Evolutionary conservation across 2,113 vertebrate species (phyloP).

Genomic region (Trogon surrucura): DNA sequence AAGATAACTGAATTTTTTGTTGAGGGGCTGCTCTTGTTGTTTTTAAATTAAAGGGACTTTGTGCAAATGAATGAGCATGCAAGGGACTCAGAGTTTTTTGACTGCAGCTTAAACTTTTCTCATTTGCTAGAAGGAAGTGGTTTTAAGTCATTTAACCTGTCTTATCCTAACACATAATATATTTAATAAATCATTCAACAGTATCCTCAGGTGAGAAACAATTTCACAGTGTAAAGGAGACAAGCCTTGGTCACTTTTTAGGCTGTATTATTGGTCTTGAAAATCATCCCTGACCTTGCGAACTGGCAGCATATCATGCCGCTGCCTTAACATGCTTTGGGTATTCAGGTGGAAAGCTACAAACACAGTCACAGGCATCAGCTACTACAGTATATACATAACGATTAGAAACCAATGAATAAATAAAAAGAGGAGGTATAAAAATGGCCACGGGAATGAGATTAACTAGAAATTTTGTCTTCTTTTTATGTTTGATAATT

Average conservation of each 20-base stretch:
- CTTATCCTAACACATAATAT: background rate
- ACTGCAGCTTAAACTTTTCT: background rate
- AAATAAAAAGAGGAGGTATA: background rate
- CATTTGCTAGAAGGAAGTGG: background rate
- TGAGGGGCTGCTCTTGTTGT: background rate
- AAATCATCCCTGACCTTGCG: conserved; percentile 25
- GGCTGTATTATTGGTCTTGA: conserved; percentile 16
- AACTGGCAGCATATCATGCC: background rate
- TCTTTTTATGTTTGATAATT: background rate
- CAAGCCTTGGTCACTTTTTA: background rate
- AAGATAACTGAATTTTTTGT: background rate
- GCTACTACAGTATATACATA: conserved; percentile 12
- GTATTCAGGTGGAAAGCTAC: background rate
- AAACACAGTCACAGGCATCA: conserved; percentile 22
- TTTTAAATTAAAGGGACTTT: background rate
- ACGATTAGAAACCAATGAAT: conserved; percentile 18
- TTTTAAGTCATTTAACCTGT: background rate
- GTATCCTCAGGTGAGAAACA: conserved; percentile 35
- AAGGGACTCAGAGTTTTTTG: background rate
- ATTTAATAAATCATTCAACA: background rate
- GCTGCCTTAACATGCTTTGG: background rate
- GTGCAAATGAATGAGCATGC: background rate
- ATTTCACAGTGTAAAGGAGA: background rate
- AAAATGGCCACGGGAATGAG: background rate
- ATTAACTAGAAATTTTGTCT: background rate